These are phyloP conservation scores for Calonectris borealis DNA, from an alignment of 2,113 vertebrate species.

Conservation along the genomic window DNA sequence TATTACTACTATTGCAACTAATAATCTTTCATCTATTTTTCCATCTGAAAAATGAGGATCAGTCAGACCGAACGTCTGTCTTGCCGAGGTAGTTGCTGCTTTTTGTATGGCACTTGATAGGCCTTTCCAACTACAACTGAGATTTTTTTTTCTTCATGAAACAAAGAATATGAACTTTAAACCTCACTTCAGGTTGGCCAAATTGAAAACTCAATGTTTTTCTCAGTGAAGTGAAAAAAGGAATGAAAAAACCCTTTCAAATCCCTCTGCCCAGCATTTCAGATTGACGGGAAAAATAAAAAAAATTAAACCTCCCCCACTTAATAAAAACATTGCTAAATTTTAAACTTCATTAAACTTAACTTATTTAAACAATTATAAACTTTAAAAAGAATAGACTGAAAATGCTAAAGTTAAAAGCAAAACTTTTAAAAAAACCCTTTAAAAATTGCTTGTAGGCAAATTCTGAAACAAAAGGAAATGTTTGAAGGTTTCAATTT, in stretches of 20 bases:
- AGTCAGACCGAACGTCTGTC: neutral
- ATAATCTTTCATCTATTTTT: neutral
- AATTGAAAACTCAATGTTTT: neutral
- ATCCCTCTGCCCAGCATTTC: neutral
- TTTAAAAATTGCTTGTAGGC: neutral
- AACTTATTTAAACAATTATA: neutral
- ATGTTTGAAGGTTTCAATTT: neutral
- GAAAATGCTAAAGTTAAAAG: neutral
- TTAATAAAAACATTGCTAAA: neutral
- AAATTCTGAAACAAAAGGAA: neutral
- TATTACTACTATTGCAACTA: neutral
- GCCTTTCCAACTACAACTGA: neutral
- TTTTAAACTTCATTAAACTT: neutral
- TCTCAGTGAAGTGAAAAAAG: neutral
- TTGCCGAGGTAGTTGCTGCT: neutral
- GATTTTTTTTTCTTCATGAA: neutral
- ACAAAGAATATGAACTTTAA: neutral
- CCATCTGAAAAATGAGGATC: neutral
- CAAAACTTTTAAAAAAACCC: neutral
- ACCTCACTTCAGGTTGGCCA: neutral
- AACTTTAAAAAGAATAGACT: neutral
- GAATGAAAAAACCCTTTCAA: neutral
- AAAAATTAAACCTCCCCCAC: too few species aligned
- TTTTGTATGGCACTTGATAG: neutral
- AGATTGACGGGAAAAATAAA: neutral